A percentile compares a stretch with the other conserved stretches of the same genome.
Evolutionary conservation across 2,888 invertebrate genomes (phyloP).

Genomic region (Lumbricus terrestris): DNA sequence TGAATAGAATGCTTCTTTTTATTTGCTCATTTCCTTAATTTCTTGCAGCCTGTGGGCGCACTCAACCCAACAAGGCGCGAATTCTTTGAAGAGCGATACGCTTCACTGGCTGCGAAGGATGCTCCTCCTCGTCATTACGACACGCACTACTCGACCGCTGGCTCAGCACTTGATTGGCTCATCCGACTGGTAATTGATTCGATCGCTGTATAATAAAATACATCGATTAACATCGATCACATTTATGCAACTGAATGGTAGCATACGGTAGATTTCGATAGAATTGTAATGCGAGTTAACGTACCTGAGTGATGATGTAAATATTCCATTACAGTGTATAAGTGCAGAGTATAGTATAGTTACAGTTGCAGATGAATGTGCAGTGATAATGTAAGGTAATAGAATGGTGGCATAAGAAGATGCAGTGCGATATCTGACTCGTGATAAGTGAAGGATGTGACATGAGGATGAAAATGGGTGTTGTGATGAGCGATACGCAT

Average conservation of each 20-base stretch:
- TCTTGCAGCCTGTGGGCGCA: constrained; percentile 87
- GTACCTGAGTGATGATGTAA: not conserved
- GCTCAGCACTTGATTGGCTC: constrained; percentile 97
- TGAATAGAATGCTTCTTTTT: not conserved
- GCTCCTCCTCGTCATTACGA: constrained; percentile 99
- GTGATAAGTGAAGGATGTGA: too few species aligned
- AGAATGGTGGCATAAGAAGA: too few species aligned
- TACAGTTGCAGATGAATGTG: too few species aligned
- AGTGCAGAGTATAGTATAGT: too few species aligned
- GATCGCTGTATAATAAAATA: not conserved
- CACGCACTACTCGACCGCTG: constrained; percentile 97
- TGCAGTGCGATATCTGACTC: too few species aligned
- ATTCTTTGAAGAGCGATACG: constrained; percentile 95
- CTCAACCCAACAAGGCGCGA: constrained; percentile 90
- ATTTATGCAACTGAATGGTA: not conserved
- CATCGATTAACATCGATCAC: not conserved
- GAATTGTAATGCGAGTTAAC: not conserved
- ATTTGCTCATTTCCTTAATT: not conserved
- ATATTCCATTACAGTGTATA: too few species aligned
- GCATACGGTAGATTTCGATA: not conserved
- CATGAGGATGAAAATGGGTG: too few species aligned
- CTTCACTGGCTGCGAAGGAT: constrained; percentile 95
- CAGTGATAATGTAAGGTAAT: too few species aligned
- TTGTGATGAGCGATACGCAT: too few species aligned
- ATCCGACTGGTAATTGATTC: constrained; percentile 79